Base-by-base conservation (phyloP, 2,113 vertebrate genomes). In the Platysternon megacephalum region DNA sequence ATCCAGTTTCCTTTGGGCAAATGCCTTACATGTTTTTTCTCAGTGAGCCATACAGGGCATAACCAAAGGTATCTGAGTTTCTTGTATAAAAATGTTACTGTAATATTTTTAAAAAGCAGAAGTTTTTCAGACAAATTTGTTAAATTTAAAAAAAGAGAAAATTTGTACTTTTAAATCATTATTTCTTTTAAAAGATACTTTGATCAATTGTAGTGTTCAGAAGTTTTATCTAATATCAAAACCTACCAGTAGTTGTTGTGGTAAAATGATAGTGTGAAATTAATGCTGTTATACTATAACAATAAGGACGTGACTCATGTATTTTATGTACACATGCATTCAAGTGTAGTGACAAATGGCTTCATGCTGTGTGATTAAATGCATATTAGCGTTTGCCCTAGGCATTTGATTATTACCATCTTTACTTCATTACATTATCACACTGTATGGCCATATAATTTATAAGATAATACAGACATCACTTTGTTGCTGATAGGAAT, bases 331-430 rank as follows among this genome's bases (percentile, higher is more conserved):
- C 98, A 98, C 98, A 97, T 96, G 97, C 98, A 98, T 97, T 98
- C 98, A 98, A 97, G 98, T 98, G 98, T 98, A 98, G 98, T 99
- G 98, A 99, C 98, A 98, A 98, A 99, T 98, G 97, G 97, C 95
- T 98, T 98, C 98, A 98, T 98, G 98, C 98, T 98, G 97, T 98
- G 98, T 98, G 98, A 99, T 99, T 99, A 99, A 99, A 99, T 98
- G 98, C 98, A 98, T 99, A 99, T 99, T 99, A 99, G 98, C 97
- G 95, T 98, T 98, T 98, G 98, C 98, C 98, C 98, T 97, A 98
- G 98, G 98, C 98, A 98, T 98, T 98, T 98, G 98, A 98, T 98
- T 98, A 99, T 99, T 98, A 98, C 98, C 97, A 98, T 99, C 98
- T 98, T 98, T 98, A 98, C 98, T 98, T 99, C 98, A 99, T 99